phyloP scores from a whole-genome alignment of 2,797 vertebrate genomes.

The Bradypus variegatus region DNA sequence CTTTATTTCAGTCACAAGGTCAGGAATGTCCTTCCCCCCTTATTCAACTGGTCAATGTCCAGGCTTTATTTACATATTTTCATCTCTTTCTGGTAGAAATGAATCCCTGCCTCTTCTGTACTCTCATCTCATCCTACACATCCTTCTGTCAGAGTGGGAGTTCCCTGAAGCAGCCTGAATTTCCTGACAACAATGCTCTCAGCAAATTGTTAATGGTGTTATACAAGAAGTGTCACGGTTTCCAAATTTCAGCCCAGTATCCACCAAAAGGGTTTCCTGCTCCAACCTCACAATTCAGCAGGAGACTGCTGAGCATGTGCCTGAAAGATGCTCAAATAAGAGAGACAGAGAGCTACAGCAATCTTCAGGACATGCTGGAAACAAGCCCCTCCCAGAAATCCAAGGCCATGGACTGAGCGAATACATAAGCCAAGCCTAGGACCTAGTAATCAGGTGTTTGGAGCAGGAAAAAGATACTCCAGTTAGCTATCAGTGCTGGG shows the following conservation, averaged over 20 bases:
- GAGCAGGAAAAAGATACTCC: neutral
- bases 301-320: neutral
- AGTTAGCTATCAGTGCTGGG: neutral
- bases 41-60: neutral
- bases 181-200: neutral
- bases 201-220: neutral
- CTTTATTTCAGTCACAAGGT: neutral
- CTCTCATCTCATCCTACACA: neutral
- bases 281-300: neutral
- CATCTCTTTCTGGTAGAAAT: neutral
- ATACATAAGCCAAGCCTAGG: neutral
- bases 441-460: neutral
- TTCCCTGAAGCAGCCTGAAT: neutral
- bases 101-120: neutral
- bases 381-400: neutral
- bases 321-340: neutral
- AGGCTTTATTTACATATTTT: neutral
- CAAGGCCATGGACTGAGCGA: neutral
- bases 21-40: neutral
- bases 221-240: neutral
- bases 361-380: neutral
- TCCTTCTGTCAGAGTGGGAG: neutral
- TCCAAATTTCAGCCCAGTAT: conserved; percentile 1
- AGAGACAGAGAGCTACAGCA: neutral
- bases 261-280: neutral